Evolutionary conservation across 2,888 invertebrate genomes (phyloP).

Genomic region (Lycaena phlaeas): DNA sequence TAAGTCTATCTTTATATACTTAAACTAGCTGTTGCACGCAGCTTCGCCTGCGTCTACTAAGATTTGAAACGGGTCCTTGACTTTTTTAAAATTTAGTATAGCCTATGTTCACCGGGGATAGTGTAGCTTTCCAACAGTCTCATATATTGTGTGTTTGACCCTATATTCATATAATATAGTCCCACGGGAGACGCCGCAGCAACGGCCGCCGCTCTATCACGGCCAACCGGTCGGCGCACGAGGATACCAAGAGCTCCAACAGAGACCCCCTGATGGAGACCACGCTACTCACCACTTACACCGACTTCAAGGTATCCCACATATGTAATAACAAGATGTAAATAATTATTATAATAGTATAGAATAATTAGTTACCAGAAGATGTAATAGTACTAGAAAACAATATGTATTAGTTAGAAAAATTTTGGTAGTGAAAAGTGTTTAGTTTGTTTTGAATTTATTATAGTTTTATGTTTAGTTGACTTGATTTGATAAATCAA

Average conservation of each 20-base stretch:
- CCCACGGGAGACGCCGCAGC: constrained; percentile 48
- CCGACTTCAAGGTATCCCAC: constrained; percentile 63
- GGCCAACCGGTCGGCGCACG: constrained; percentile 26
- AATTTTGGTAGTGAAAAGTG: neutral
- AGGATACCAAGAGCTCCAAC: constrained; percentile 17
- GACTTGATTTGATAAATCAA: too few relatives aligned
- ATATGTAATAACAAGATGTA: neutral
- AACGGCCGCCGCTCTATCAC: constrained; percentile 36
- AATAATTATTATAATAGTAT: neutral
- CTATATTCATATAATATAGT: too few relatives aligned
- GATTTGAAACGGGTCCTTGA: too few relatives aligned
- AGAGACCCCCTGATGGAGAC: constrained; percentile 51
- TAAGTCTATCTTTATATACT: too few relatives aligned
- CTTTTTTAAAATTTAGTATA: too few relatives aligned
- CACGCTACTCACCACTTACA: constrained; percentile 55
- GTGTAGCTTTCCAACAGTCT: too few relatives aligned
- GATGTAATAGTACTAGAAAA: neutral
- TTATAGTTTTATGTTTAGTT: too few relatives aligned
- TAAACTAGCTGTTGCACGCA: too few relatives aligned
- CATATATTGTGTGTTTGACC: too few relatives aligned
- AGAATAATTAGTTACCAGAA: neutral
- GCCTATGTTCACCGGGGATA: too few relatives aligned
- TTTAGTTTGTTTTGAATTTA: too few relatives aligned
- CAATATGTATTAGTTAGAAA: neutral
- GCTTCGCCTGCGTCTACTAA: too few relatives aligned